These are phyloP conservation scores for Pipistrellus kuhlii DNA, from an alignment of 2,797 vertebrate species.

Conservation along the genomic window DNA sequence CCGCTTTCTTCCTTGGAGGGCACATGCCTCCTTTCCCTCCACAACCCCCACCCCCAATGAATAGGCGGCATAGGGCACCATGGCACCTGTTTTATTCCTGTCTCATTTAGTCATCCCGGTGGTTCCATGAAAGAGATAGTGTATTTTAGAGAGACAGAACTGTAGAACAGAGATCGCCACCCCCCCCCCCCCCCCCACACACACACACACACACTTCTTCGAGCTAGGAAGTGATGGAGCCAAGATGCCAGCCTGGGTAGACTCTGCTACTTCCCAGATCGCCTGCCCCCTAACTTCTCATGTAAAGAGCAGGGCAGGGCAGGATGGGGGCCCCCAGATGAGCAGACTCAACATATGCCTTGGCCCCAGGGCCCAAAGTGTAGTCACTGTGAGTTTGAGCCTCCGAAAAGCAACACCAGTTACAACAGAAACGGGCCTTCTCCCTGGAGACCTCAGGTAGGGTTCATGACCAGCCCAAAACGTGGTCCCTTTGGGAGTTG, in stretches of 20 bases:
- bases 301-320: not conserved
- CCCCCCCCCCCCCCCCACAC: no score
- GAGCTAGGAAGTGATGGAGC: not conserved
- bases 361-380: rapidly evolving
- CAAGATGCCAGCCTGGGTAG: not conserved
- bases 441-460: not conserved
- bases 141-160: not conserved
- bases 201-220: not conserved
- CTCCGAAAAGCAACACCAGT: not conserved
- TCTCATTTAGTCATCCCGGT: not conserved
- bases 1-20: conserved; percentile 7
- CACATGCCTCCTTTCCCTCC: not conserved
- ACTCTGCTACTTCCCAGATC: not conserved
- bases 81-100: not conserved
- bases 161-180: not conserved
- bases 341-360: not conserved
- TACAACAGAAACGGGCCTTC: not conserved
- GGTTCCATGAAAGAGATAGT: not conserved
- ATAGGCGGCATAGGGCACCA: not conserved
- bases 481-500: not conserved
- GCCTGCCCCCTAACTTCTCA: not conserved
- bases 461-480: not conserved
- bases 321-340: not conserved
- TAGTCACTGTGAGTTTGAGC: not conserved
- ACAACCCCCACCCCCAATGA: not conserved